Evolutionary conservation across 1,140 invertebrate species (phyloP), one percentile per base, ranked within the genome.

Genomic region (Batillaria attramentaria): DNA sequence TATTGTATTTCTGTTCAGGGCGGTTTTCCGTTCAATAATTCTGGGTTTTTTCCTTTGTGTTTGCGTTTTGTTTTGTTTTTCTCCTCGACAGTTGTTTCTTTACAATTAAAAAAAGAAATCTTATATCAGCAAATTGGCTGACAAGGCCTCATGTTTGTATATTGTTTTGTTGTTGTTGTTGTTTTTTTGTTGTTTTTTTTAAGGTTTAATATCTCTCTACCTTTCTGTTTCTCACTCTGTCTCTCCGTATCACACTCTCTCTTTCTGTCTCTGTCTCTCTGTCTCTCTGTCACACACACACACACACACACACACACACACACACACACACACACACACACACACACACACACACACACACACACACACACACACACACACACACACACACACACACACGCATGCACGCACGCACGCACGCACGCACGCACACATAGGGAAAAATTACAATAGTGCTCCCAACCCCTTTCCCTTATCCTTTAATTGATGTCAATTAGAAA

Each of bases 381-480:
- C 33, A 69, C 66, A 37, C 33, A 69, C 66, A 37, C 66, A 69
- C 66, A 69, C 66, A 69, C 66, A 69, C 66, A 69, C 66, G n/a
- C 2, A 69, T 35, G n/a, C 66, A 69, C 66, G n/a, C 66, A 69
- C 66, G n/a, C 66, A 69, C 66, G 3, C 33, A 69, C 66, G n/a
- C 33, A 69, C 66, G n/a, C 66, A 69, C 66, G 37, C 66, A 69
- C 66, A 69, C 66, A 69, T 35, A 37, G 24, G 31, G 57, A n/a
- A 28, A 62, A 62, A 28, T 6, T 10, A n/a, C 10, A 28, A 8
- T 18, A n/a, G 24, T 16, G 57, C n/a, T n/a, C n/a, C n/a, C n/a
- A n/a, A n/a, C n/a, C n/a, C n/a, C n/a, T n/a, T n/a, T n/a, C n/a
- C n/a, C n/a, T n/a, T n/a, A n/a, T n/a, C n/a, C n/a, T n/a, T n/a